Evolutionary conservation across 2,113 vertebrate species (phyloP), one percentile per base, ranked within the genome.

Genomic region (Protomyctophum bolini): DNA sequence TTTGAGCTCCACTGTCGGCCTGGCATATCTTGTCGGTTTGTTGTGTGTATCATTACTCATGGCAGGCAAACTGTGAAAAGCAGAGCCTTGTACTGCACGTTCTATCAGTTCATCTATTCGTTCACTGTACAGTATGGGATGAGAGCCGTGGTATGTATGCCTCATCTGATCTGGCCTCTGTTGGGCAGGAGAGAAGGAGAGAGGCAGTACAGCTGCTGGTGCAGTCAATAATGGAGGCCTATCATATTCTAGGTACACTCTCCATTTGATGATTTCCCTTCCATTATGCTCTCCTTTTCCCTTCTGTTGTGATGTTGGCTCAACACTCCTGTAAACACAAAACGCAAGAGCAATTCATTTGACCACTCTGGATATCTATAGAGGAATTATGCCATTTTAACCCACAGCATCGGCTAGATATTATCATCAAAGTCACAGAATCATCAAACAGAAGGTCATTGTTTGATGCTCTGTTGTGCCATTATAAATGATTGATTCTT

Each of bases 231-330:
- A 60, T 66, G 74, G 54, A 63, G 58, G 50, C 69, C 58, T 15
- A 58, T 75, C 21, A 63, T 77, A 70, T 68, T 50, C 65, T 74
- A 14, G 76, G 28, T 75, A 54, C 50, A 68, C 66, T 58, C 58
- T 12, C 10, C 58, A 52, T 68, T 66, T 68, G 47, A 73, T 58
- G 72, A 57, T 75, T 73, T 80, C n/a, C 58, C 21, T 49, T 66
- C 70, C 48, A 56, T 73, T 74, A 15, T 65, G 66, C 33, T 49
- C 63, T 85, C 67, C 73, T 11, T 9, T 66, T 81, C 66, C 77
- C 59, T 65, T 67, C 33, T 66, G 55, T 41, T 63, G 57, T 80
- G 73, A 69, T 68, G 56, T 45, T 57, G 29, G 21, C 66, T 69
- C 12, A 63, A 58, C 66, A 54, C 70, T 68, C 62, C 29, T 41